These are phyloP conservation scores for Penaeus indicus DNA, from an alignment of 1,140 invertebrate genomes.

Conservation along the genomic window DNA sequence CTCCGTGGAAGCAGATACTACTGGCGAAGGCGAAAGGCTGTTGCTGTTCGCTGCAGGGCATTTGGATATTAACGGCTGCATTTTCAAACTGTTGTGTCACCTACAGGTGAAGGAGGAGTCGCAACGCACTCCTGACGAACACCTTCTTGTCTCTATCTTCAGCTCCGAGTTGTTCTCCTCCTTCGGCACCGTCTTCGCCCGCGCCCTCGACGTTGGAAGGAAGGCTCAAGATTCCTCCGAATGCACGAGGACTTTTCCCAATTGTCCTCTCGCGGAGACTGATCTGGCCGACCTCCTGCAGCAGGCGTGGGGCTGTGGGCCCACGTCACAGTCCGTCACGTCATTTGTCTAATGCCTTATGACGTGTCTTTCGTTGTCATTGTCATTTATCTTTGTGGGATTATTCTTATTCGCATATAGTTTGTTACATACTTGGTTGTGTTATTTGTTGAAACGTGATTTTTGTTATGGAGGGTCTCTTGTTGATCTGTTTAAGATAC, in stretches of 20 bases:
- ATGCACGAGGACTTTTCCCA: conserved; percentile 4
- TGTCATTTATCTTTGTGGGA: too few species aligned
- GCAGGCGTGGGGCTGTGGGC: conserved; percentile 16
- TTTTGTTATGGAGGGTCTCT: too few species aligned
- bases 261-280: conserved; percentile 6
- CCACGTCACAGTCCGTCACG: too few species aligned
- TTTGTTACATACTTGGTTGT: too few species aligned
- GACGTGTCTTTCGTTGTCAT: too few species aligned
- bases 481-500: too few species aligned
- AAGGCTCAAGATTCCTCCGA: background rate
- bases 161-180: background rate
- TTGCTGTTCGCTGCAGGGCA: background rate
- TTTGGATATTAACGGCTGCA: conserved; percentile 24
- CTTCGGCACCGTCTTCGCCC: conserved; percentile 9
- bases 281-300: conserved; percentile 3
- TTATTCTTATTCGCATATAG: too few species aligned
- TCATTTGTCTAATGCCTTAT: too few species aligned
- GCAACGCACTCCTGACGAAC: background rate
- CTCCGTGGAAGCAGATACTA: background rate
- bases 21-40: background rate
- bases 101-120: conserved; percentile 9
- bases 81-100: conserved; percentile 22
- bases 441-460: too few species aligned
- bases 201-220: background rate
- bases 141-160: conserved; percentile 6